Evolutionary conservation across 2,113 vertebrate genomes (phyloP), one percentile per base, ranked within the genome.

Genomic region (Arothron firmamentum): DNA sequence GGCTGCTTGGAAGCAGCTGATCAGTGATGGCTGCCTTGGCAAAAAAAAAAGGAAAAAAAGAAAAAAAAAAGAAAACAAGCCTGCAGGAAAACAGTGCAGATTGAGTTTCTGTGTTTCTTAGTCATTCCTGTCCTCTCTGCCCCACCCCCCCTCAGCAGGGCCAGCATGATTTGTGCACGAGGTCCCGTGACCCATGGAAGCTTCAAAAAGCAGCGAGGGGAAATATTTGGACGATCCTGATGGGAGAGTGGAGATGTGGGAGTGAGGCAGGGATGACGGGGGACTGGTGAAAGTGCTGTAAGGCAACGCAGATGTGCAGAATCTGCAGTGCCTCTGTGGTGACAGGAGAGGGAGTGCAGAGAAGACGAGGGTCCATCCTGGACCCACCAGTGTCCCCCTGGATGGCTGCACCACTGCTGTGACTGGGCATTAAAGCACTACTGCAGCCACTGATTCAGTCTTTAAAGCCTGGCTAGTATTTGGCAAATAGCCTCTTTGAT

Each of bases 111-210:
- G 86, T 63, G 87, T 83, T 67, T 87, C 87, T 82, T 74, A 83
- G 80, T 84, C 73, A 68, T 81, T 83, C 81, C 78, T 71, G 88
- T 83, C 71, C 64, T 86, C 86, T 86, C 90, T 83, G 87, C 68
- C 79, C 64, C 58, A 79, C 85, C 82, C 87, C 90, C 90, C 89
- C 89, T 82, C 34, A 34, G 31, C 31, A 34, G 31, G 85, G 79
- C 86, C 86, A 91, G 88, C 87, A 92, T 97, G 95, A 97, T 97
- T 97, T 98, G 94, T 97, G 94, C 92, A 92, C 65, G 65, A 87
- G 90, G 93, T 95, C 92, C 86, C 87, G 88, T 94, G 93, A 97
- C 95, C 94, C 90, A 89, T 88, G 65, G 88, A 92, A 92, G 93
- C 94, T 95, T 95, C 86, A 92, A 93, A 92, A 91, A 90, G 92